Evolutionary conservation across 1,140 invertebrate species (phyloP).

Genomic region (Drosophila mauritiana): DNA sequence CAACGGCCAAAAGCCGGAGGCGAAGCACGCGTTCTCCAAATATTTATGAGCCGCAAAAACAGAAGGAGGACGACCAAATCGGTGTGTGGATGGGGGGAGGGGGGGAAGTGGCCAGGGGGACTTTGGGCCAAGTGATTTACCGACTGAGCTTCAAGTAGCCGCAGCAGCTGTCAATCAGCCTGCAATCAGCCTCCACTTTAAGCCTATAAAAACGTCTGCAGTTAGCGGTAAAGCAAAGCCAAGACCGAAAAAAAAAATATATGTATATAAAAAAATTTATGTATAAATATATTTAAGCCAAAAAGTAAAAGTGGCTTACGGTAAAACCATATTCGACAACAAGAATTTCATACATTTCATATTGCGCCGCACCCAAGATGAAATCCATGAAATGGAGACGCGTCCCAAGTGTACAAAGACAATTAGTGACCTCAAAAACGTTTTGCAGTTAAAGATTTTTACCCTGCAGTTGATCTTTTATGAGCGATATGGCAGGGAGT

Average conservation of each 20-base stretch:
- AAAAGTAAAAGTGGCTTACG: slow-evolving; percentile 82
- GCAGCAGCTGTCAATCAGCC: slow-evolving; percentile 75
- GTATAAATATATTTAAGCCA: slow-evolving; percentile 21
- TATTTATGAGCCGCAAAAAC: slow-evolving; percentile 66
- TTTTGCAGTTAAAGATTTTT: slow-evolving; percentile 70
- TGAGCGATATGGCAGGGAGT: slow-evolving; percentile 51
- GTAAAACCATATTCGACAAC: slow-evolving; percentile 60
- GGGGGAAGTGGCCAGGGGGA: slow-evolving; percentile 4
- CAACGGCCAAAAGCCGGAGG: slow-evolving; percentile 45
- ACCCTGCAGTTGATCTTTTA: slow-evolving; percentile 57
- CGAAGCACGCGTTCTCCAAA: slow-evolving; percentile 68
- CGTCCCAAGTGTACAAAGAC: slow-evolving; percentile 56
- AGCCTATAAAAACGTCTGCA: slow-evolving; percentile 77
- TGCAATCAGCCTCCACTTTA: slow-evolving; percentile 77
- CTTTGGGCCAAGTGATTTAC: slow-evolving; percentile 67
- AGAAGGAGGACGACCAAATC: slow-evolving; percentile 4
- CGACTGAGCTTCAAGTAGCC: slow-evolving; percentile 75
- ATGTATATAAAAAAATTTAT: neutral
- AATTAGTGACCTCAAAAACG: slow-evolving; percentile 79
- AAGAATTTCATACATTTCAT: slow-evolving; percentile 47
- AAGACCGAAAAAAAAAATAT: slow-evolving; percentile 20
- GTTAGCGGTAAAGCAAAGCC: slow-evolving; percentile 49
- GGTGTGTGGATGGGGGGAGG: neutral
- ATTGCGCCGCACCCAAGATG: slow-evolving; percentile 56
- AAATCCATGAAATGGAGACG: slow-evolving; percentile 37